These are phyloP conservation scores for Ypsolopha sequella DNA, from an alignment of 2,888 invertebrate genomes.

Conservation along the genomic window DNA sequence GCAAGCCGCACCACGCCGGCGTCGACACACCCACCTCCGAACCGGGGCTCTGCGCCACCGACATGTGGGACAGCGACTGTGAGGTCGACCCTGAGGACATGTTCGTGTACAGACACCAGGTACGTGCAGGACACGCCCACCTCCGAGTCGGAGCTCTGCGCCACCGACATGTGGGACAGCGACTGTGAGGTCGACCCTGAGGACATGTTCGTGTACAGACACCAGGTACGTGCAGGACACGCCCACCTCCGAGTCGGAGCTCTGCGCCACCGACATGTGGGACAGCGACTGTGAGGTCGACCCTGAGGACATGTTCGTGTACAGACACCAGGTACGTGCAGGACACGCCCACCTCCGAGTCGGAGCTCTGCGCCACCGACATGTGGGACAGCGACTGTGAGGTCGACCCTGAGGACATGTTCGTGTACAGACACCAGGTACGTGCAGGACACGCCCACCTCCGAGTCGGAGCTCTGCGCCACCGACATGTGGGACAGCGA, in stretches of 20 bases:
- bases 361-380: slow-evolving; percentile 86
- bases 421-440: slow-evolving; percentile 83
- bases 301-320: slow-evolving; percentile 86
- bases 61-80: slow-evolving; percentile 92
- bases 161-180: slow-evolving; percentile 89
- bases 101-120: slow-evolving; percentile 84
- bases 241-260: slow-evolving; percentile 76
- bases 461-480: slow-evolving; percentile 87
- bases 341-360: slow-evolving; percentile 63
- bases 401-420: slow-evolving; percentile 88
- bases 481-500: slow-evolving; percentile 85
- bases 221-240: slow-evolving; percentile 67
- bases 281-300: slow-evolving; percentile 92
- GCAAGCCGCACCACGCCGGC: slow-evolving; percentile 92
- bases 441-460: slow-evolving; percentile 9
- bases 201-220: slow-evolving; percentile 84
- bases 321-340: slow-evolving; percentile 76
- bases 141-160: slow-evolving; percentile 84
- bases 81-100: slow-evolving; percentile 90
- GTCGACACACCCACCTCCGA: slow-evolving; percentile 96
- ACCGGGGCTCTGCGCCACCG: slow-evolving; percentile 86
- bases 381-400: slow-evolving; percentile 93
- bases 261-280: slow-evolving; percentile 89
- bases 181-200: slow-evolving; percentile 92
- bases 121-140: slow-evolving; percentile 22